Base-by-base conservation (phyloP, 1,140 invertebrate genomes). In the Platyura marginata region DNA sequence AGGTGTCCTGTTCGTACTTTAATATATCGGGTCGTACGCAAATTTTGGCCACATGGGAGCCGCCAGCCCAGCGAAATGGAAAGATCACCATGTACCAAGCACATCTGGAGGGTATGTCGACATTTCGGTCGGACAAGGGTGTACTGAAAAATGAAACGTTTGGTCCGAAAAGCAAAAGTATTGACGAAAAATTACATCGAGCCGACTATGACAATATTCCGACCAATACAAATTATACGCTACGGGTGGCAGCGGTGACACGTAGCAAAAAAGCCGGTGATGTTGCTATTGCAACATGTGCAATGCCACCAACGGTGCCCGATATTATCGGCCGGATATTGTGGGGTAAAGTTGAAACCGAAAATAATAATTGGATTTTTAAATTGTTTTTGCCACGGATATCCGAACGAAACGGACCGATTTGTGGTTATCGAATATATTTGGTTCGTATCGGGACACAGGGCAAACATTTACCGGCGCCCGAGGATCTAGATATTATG, bases 391-490 rank as follows among this genome's bases (percentile, higher is more conserved):
- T 87, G 35, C 81, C 81, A 0, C 66, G 78, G 47, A 70, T 89
- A 13, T 78, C 79, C 0, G 83, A 90, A 54, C 64, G 85, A 44
- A 89, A 89, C 56, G 87, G 86, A 10, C 77, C 77, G 4, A 87
- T 91, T 48, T 89, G 85, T 59, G 89, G 85, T 49, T 84, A 84
- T 56, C 69, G 82, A 51, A 66, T 90, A 36, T 81, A 81, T 62
- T 62, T 89, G 49, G 74, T 89, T 1, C 73, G 77, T 46, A 64
- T 88, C 0, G 68, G 77, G 10, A 71, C 75, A 49, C 72, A 68
- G 38, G 63, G 80, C 46, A 68, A 67, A 15, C 73, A 79, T 47
- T 57, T 88, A 25, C 74, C 75, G 10, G 52, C 67, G 0, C 79
- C 82, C 0, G 69, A 75, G 41, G 70, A 80, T 44, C 62, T 87